Base-by-base conservation (phyloP, 1,140 invertebrate species). In the Apis laboriosa region DNA sequence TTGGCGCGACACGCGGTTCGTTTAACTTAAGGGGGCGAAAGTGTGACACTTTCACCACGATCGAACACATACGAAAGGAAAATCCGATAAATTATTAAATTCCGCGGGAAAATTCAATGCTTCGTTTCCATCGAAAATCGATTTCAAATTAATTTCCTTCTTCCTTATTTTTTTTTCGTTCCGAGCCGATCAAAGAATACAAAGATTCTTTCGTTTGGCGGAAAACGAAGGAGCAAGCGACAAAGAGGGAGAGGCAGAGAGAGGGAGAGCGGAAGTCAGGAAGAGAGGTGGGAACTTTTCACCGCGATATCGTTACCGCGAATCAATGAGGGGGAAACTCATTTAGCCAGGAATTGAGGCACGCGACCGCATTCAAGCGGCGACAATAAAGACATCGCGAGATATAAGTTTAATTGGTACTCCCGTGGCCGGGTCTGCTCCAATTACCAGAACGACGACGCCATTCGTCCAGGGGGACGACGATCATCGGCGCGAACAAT, bases 361-460 rank as follows among this genome's bases (percentile, higher is more conserved):
- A 64, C 58, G 76, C 67, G 80, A 71, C 75, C 80, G 67, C 81
- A 76, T 76, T 82, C 76, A 67, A 7, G 71, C 61, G 34, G 24
- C 77, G 73, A 74, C 68, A 74, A 83, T 79, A 76, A 82, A 80
- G 83, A 82, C 78, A 70, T 85, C 68, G 72, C 66, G 64, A 74
- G 61, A 71, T 70, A 63, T 66, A 73, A 83, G 72, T 83, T 88
- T 88, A 84, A 88, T 88, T 83, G 86, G 87, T 68, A 70, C 80
- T 75, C 80, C 66, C 53, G 28, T 3, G 34, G 55, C 7, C 66
- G 53, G 19, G 53, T 76, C 73, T 75, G 76, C 51, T 73, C 61
- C 83, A 77, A 83, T 85, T 79, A 83, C 64, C 34, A 56, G 53
- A 53, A 73, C 76, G 72, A 74, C 15, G 78, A 74, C 15, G 78